Percentiles rank a stretch among this genome's conserved stretches.
phyloP scores from a whole-genome alignment of 2,888 invertebrate genomes.

The Cephalotes varians region DNA sequence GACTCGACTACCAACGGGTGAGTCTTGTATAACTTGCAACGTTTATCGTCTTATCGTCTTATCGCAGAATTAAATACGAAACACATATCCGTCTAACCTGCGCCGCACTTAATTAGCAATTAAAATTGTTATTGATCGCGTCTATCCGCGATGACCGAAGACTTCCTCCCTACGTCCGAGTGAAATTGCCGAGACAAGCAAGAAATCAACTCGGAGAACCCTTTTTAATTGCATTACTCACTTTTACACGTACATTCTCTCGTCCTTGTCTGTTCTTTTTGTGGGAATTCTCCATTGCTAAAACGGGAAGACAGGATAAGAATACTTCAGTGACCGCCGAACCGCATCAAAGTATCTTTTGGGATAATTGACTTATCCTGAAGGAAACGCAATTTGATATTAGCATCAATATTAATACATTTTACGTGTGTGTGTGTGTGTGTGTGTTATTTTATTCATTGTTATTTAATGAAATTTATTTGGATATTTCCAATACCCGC shows the following conservation, averaged over 20 bases:
- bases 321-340: conserved; percentile 22
- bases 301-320: conserved; percentile 17
- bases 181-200: conserved; percentile 42
- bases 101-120: conserved; percentile 47
- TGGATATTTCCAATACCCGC: too few species aligned
- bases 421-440: not conserved
- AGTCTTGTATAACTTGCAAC: conserved; percentile 49
- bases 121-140: conserved; percentile 46
- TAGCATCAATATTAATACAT: not conserved
- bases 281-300: not conserved
- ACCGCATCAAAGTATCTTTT: conserved; percentile 15
- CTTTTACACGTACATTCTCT: not conserved
- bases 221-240: conserved; percentile 40
- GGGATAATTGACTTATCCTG: conserved; percentile 32
- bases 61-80: conserved; percentile 42
- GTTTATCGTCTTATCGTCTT: conserved; percentile 42
- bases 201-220: conserved; percentile 25
- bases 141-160: conserved; percentile 37
- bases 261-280: not conserved
- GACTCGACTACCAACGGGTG: conserved; percentile 79
- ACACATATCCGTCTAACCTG: conserved; percentile 45
- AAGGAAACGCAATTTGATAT: conserved; percentile 17
- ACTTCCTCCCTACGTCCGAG: conserved; percentile 30
- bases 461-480: not conserved
- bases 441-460: not conserved